These are phyloP conservation scores for Chiloscyllium punctatum DNA, from an alignment of 2,797 vertebrate species.

Conservation along the genomic window DNA sequence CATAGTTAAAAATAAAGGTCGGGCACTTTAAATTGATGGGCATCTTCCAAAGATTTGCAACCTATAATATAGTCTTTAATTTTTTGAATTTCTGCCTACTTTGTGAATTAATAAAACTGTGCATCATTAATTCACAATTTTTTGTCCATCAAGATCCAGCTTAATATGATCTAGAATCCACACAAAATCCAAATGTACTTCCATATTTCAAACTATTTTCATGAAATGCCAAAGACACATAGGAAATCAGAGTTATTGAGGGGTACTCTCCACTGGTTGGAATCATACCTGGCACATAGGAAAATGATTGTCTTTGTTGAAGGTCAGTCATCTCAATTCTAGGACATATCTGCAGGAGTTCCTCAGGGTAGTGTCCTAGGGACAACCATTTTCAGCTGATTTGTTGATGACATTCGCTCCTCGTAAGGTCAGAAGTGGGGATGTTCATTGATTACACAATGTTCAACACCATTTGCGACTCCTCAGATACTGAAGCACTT, in stretches of 20 bases:
- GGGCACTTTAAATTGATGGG: background rate
- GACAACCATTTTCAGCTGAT: too few relatives aligned
- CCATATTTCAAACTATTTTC: background rate
- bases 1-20: background rate
- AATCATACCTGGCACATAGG: too few relatives aligned
- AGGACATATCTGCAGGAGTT: too few relatives aligned
- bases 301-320: too few relatives aligned
- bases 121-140: background rate
- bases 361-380: too few relatives aligned
- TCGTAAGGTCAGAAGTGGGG: too few relatives aligned
- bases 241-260: background rate
- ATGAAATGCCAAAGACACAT: background rate
- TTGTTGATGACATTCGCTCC: too few relatives aligned
- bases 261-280: too few relatives aligned
- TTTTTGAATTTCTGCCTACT: background rate
- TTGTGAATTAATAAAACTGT: background rate
- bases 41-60: background rate
- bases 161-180: background rate
- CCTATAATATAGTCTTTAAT: background rate
- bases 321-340: too few relatives aligned
- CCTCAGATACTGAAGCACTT: too few relatives aligned
- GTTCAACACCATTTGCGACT: too few relatives aligned
- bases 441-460: too few relatives aligned
- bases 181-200: background rate
- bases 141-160: background rate